Evolutionary conservation across 2,888 invertebrate genomes (phyloP).

Genomic region (Pharmacophagus antenor): DNA sequence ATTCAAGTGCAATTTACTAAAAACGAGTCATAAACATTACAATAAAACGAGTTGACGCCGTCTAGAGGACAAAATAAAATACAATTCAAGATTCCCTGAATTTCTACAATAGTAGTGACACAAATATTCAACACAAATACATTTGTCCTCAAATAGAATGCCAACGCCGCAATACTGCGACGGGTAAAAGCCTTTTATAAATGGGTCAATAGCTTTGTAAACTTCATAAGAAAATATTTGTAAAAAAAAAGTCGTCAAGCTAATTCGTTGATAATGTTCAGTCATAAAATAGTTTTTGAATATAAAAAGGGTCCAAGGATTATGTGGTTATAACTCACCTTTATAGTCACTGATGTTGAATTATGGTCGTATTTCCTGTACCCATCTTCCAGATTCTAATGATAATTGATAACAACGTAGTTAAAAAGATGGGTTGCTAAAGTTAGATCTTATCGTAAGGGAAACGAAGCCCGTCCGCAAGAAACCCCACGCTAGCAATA

Average conservation of each 20-base stretch:
- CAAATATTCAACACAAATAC: constrained; percentile 31
- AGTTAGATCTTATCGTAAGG: constrained; percentile 58
- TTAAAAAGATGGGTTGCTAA: constrained; percentile 70
- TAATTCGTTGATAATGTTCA: constrained; percentile 51
- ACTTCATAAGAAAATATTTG: constrained; percentile 24
- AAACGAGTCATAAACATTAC: constrained; percentile 13
- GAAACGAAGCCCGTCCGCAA: constrained; percentile 37
- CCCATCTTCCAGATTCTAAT: constrained; percentile 61
- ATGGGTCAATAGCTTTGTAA: constrained; percentile 29
- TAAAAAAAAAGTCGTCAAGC: constrained; percentile 19
- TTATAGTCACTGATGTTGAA: constrained; percentile 76
- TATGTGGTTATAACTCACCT: constrained; percentile 71
- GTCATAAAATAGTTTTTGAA: constrained; percentile 50
- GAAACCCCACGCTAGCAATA: constrained; percentile 38
- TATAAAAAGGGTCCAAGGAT: constrained; percentile 49
- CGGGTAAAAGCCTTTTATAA: constrained; percentile 28
- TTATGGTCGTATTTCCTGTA: constrained; percentile 56
- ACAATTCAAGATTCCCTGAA: constrained; percentile 26
- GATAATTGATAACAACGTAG: constrained; percentile 69
- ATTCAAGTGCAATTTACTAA: not conserved
- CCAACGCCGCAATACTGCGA: constrained; percentile 29
- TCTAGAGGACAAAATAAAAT: constrained; percentile 23
- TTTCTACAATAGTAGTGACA: constrained; percentile 23
- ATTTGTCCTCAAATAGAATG: constrained; percentile 29
- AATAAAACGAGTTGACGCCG: constrained; percentile 21